Evolutionary conservation across 2,888 invertebrate genomes (phyloP), one percentile per base, ranked within the genome.

Genomic region (Cantharis lateralis): DNA sequence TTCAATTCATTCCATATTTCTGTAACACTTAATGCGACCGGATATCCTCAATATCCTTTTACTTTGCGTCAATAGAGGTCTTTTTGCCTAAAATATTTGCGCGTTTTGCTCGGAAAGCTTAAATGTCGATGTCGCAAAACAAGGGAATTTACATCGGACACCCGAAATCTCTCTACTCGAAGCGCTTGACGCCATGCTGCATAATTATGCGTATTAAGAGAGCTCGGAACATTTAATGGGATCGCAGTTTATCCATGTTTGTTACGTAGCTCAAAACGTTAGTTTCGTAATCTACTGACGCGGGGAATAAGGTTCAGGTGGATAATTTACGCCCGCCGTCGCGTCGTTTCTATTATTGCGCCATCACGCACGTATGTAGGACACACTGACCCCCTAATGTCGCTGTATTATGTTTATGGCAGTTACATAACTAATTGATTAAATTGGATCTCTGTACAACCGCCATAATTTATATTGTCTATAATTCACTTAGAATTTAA

Each of bases 1-100:
- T 80, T 78, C 80, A 80, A 74, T 80, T 79, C 79, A 77, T 78
- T 79, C 77, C 78, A 78, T 80, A 78, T 78, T 75, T 75, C 74
- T 78, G 74, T 72, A 78, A 72, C 73, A 70, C 75, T 78, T 78
- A 78, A 75, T 78, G 72, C 72, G 70, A 73, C 63, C 75, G 75
- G 78, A 78, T 78, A 78, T 78, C 75, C 71, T 66, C 77, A 75
- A 77, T 77, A 77, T 77, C 77, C 77, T 72, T 72, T 71, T 63
- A 71, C 69, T 74, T 75, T 70, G 18, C 73, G 70, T 76, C 76
- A 76, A 76, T 76, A 76, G 16, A 64, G 70, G 16, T 48, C 18
- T 48, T 48, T 48, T 48, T 48, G 48, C 48, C 48, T 48, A 48
- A 48, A 48, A 48, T 48, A 48, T 48, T 48, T 48, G 48, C 48